Evolutionary conservation across 2,888 invertebrate genomes (phyloP), one percentile per base, ranked within the genome.

Genomic region (Ceratothoa steindachneri): DNA sequence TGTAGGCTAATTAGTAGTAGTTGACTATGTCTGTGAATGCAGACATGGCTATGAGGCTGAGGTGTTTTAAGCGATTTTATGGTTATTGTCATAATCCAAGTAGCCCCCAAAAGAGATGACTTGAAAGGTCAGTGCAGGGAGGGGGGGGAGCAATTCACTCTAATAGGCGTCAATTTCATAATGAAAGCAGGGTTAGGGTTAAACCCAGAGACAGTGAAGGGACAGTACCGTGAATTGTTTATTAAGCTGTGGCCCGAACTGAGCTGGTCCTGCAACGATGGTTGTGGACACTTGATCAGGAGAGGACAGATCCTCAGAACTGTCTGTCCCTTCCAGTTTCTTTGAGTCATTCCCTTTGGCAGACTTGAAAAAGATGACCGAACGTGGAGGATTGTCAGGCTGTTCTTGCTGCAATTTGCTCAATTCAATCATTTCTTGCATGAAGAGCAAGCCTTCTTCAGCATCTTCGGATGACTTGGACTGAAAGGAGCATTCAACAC

Each of bases 341-440:
- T 41, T 41, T 22, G 60, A 60, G 24, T 2, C 60, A 72, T 66
- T 66, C 29, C 67, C 29, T 15, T 75, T 27, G 12, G 28, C 41
- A 7, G 24, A 73, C 0, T 84, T 82, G 1, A 85, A 77, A 67
- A 88, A 86, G 41, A 87, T 86, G 5, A 90, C 87, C 30, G 86
- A 83, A 55, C 86, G 87, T 1, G 88, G 87, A 22, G 86, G 84
- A 0, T 87, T 86, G 75, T 90, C 90, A 0, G 86, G 83, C 75
- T 87, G 86, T 0, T 86, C 83, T 82, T 92, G 89, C 77, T 92
- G 89, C 75, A 90, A 85, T 81, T 92, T 91, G 69, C 93, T 93
- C 81, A 95, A 86, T 83, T 95, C 93, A 0, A 95, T 89, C 94
- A 98, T 96, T 86, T 98, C 97, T 82, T 94, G 93, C 95, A 98